These are phyloP conservation scores for Upupa epops DNA, from an alignment of 2,113 vertebrate species.

Conservation along the genomic window DNA sequence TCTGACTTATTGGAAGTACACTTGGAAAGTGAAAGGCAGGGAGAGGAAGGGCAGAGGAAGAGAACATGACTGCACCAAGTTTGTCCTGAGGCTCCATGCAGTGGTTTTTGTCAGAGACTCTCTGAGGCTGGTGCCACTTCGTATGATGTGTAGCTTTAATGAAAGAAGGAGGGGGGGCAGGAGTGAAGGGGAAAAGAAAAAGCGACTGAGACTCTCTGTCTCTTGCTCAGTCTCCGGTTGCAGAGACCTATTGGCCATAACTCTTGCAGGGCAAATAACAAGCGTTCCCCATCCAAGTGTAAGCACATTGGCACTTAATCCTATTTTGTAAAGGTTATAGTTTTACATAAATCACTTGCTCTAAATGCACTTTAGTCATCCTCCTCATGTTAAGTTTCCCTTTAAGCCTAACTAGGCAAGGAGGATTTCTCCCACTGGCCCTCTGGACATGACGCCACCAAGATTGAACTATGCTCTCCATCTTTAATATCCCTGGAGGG, in stretches of 20 bases:
- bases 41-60: conserved; percentile 19
- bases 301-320: conserved; percentile 71
- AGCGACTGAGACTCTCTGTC: conserved; percentile 57
- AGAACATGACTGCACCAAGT: conserved; percentile 36
- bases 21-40: conserved; percentile 27
- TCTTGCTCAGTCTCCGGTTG: conserved; percentile 16
- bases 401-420: conserved; percentile 64
- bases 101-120: conserved; percentile 35
- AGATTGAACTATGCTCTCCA: conserved; percentile 48
- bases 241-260: conserved; percentile 62
- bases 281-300: conserved; percentile 56
- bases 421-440: conserved; percentile 61
- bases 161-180: conserved; percentile 49
- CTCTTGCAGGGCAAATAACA: conserved; percentile 68
- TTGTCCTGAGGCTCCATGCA: conserved; percentile 57
- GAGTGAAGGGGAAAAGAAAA: conserved; percentile 1
- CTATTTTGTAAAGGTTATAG: conserved; percentile 70
- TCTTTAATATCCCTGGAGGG: conserved; percentile 55
- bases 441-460: conserved; percentile 68
- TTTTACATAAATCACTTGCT: conserved; percentile 62
- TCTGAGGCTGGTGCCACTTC: conserved; percentile 34
- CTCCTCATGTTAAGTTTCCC: conserved; percentile 58
- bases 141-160: conserved; percentile 68
- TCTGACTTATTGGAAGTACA: conserved; percentile 55
- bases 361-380: conserved; percentile 70